Evolutionary conservation across 1,140 invertebrate genomes (phyloP).

Genomic region (Camponotus floridanus): DNA sequence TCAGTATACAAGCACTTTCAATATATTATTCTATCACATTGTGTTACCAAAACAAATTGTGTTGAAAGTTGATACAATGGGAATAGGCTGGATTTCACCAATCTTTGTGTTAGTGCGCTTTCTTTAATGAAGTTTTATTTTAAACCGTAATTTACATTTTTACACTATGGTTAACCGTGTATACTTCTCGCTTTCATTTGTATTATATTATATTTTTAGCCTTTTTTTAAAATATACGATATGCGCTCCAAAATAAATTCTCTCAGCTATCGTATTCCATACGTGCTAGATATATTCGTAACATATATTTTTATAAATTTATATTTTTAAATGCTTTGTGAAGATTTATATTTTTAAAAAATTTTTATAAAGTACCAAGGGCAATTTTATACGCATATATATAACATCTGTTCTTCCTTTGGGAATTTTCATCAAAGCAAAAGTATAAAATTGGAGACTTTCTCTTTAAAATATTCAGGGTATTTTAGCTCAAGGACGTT

Average conservation of each 20-base stretch:
- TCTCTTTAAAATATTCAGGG: not conserved
- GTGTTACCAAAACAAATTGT: not conserved
- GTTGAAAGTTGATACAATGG: not conserved
- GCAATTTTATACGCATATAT: not conserved
- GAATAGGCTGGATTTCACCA: not conserved
- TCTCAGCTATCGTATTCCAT: not conserved
- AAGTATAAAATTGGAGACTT: not conserved
- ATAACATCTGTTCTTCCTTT: not conserved
- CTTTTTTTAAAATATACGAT: not conserved
- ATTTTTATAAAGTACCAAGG: not conserved
- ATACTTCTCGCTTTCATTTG: not conserved
- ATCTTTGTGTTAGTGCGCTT: constrained; percentile 16
- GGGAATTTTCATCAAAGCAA: not conserved
- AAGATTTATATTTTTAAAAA: constrained; percentile 24
- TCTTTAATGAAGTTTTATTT: constrained; percentile 18
- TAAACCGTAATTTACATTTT: not conserved
- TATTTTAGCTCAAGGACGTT: not conserved
- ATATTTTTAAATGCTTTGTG: constrained; percentile 8
- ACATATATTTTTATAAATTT: constrained; percentile 1
- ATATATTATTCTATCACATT: not conserved
- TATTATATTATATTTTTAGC: not conserved
- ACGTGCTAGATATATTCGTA: constrained; percentile 7
- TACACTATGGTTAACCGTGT: not conserved
- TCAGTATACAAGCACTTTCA: not conserved
- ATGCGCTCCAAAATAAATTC: constrained; percentile 23